A percentile compares a stretch with the other conserved stretches of the same genome.
Conservation (phyloP, 1,140 invertebrate species). For the Ostrea edulis region DNA sequence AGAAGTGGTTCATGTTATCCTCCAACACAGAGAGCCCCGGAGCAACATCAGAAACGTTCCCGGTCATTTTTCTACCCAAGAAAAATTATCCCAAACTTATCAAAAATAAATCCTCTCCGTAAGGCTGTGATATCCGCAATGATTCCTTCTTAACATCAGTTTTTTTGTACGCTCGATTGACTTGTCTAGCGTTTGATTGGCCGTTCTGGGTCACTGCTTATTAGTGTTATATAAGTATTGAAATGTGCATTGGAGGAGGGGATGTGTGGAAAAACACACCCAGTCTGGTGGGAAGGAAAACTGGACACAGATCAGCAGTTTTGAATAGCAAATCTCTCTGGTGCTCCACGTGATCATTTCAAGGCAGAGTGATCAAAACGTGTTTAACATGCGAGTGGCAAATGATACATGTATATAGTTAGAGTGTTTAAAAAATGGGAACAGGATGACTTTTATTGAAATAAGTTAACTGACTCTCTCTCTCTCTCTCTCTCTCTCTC, state of each 20-base stretch:
- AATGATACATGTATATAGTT: no score
- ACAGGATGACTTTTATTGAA: no score
- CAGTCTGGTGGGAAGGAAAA: no score
- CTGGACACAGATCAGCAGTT: no score
- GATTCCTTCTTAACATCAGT: neutral
- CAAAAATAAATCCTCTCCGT: neutral
- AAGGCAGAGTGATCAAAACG: neutral
- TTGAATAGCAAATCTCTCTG: no score
- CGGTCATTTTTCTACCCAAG: neutral
- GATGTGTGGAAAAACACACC: no score
- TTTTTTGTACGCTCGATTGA: neutral
- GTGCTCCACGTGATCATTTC: neutral
- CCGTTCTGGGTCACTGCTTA: neutral
- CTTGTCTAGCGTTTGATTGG: neutral
- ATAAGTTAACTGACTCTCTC: no score
- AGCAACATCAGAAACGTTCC: neutral
- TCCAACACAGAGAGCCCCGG: neutral
- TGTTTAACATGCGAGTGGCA: neutral
- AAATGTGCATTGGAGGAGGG: no score
- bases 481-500: no score
- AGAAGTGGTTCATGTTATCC: slow-evolving; percentile 57
- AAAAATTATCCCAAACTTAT: neutral
- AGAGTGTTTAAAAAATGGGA: no score
- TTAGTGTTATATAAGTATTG: neutral
- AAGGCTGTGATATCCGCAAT: neutral